Base-by-base conservation (phyloP, 1,140 invertebrate genomes). In the Panulirus ornatus region DNA sequence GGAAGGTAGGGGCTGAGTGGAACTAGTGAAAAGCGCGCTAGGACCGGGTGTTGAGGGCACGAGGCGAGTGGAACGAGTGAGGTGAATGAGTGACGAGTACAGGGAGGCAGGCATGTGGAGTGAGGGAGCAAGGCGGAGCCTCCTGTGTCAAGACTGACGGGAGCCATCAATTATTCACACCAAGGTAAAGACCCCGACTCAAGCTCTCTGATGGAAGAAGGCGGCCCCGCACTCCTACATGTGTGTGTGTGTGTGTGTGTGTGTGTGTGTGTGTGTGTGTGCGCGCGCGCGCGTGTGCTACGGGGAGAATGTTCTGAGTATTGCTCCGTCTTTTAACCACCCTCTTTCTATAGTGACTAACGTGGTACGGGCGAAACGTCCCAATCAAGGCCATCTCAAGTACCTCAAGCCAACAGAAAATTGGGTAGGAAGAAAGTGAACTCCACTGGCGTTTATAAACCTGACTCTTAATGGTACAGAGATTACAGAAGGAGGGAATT, bases 221-320 rank as follows among this genome's bases (percentile, higher is more conserved):
- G 36, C 11, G 58, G 30, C 47, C 16, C 11, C 30, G n/a, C n/a
- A n/a, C n/a, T n/a, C n/a, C n/a, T n/a, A n/a, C n/a, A n/a, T n/a
- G n/a, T n/a, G n/a, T n/a, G 58, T 66, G 30, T 58, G 38, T 83
- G 58, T 83, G 30, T 83, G 58, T 83, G 58, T 83, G 58, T 83
- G 58, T 84, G 58, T 40, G 34, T 66, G 63, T 66, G 36, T 34
- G 63, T 66, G 36, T 63, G 36, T 36, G 6, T 38, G 63, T 66
- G 36, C n/a, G 36, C 36, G 36, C 36, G 36, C 66, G 36, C 38
- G 63, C 66, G n/a, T n/a, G n/a, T n/a, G n/a, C n/a, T n/a, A n/a
- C n/a, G n/a, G n/a, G n/a, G n/a, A n/a, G n/a, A n/a, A 40, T 58
- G 2, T 58, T n/a, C n/a, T n/a, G n/a, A n/a, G n/a, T n/a, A n/a